phyloP scores from a whole-genome alignment of 2,888 invertebrate genomes.

The Pyralis farinalis region DNA sequence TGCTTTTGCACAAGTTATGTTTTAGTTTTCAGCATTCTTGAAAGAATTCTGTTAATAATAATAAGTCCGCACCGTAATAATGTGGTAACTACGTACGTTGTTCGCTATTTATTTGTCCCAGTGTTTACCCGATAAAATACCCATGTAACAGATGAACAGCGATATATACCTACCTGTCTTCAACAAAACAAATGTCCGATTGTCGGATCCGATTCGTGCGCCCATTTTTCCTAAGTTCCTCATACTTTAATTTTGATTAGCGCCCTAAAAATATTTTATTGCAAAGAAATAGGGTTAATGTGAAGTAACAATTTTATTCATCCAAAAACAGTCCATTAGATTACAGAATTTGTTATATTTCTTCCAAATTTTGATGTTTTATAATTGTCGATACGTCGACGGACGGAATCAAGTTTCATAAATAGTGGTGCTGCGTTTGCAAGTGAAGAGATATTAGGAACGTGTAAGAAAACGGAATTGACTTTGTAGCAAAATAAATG shows the following conservation, averaged over 20 bases:
- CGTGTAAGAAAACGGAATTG: slow-evolving; percentile 29
- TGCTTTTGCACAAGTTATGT: no score
- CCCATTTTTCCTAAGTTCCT: slow-evolving; percentile 80
- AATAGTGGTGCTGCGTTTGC: slow-evolving; percentile 68
- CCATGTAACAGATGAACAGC: slow-evolving; percentile 31
- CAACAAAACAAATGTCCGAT: slow-evolving; percentile 81
- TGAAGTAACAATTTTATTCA: slow-evolving; percentile 28
- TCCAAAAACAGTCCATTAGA: slow-evolving; percentile 17
- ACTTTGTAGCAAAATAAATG: slow-evolving; percentile 31
- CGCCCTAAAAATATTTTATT: slow-evolving; percentile 50
- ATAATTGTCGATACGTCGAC: slow-evolving; percentile 54
- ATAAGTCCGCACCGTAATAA: no score
- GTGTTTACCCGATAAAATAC: slow-evolving; percentile 21
- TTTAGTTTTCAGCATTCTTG: no score
- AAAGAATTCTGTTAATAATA: no score
- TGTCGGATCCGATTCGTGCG: slow-evolving; percentile 78
- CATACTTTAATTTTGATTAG: slow-evolving; percentile 67
- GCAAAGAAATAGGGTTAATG: slow-evolving; percentile 30
- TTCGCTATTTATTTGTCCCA: no score
- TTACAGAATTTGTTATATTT: slow-evolving; percentile 22
- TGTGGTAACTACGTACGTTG: no score
- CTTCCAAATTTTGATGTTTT: slow-evolving; percentile 41
- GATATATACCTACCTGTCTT: slow-evolving; percentile 30
- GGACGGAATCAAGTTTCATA: slow-evolving; percentile 78
- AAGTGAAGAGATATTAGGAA: slow-evolving; percentile 43